Evolutionary conservation across 2,113 vertebrate genomes (phyloP), one percentile per base, ranked within the genome.

Genomic region (Labeo catla): DNA sequence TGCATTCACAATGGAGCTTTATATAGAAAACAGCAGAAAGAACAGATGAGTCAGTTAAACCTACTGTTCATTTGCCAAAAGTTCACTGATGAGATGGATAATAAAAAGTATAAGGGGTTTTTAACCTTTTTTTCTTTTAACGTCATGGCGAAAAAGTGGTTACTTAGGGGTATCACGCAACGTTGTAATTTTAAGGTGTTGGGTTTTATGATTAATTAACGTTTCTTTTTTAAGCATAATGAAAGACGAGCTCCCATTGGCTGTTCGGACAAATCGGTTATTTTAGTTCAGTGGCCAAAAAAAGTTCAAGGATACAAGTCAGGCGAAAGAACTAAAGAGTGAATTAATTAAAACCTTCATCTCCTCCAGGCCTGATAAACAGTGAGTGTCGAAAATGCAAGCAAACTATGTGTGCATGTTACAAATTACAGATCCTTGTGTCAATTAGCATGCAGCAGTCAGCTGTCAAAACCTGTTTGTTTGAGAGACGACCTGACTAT

Each of bases 391-490:
- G 79, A 36, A 9, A 79, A 80, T 85, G 77, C 63, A 86, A 87
- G 68, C 77, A 85, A 82, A 81, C 81, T 84, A 21, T 84, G 84
- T 74, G 72, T 76, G 54, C 68, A 59, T 80, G 68, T 39, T 84
- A 70, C 72, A 82, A 68, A 73, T 81, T 52, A 47, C n/a, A 85
- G 63, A 85, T 85, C 73, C 47, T 61, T 76, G 88, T 85, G 80
- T 84, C 88, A 83, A 81, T 87, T 89, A 87, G 80, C 50, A 86
- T 39, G 66, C 74, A 86, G 59, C 84, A 84, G 77, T 83, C 65
- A 86, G 74, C 76, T 89, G 88, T 89, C 88, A 89, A 78, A 83
- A 76, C 80, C 61, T 76, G 80, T 89, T 87, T 89, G 86, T 76
- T 78, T 65, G 39, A 36, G 84, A 49, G 82, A 68, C 72, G 49